phyloP scores from a whole-genome alignment of 2,797 vertebrate species.

The Capromys pilorides region DNA sequence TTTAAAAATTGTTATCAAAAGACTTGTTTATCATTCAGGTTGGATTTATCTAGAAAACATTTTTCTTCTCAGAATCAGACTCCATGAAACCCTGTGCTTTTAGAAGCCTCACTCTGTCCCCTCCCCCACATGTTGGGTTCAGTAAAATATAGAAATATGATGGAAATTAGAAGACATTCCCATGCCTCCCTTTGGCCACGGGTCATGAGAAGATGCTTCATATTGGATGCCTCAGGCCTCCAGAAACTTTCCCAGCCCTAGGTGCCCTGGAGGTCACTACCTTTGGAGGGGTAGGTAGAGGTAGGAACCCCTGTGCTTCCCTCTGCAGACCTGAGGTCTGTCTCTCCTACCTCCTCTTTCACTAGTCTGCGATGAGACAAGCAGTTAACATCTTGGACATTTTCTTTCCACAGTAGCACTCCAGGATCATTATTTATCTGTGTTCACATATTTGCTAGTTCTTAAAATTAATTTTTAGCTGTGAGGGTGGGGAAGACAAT shows the following conservation, averaged over 20 bases:
- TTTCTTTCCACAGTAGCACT: neutral
- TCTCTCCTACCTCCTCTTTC: too few species aligned
- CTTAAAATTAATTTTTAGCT: conserved; percentile 7
- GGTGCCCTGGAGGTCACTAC: neutral
- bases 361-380: neutral
- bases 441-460: neutral
- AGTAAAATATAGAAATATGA: conserved; percentile 40
- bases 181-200: conserved; percentile 1
- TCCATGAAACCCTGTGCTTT: conserved; percentile 3
- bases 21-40: conserved; percentile 6
- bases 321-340: neutral
- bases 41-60: conserved; percentile 25
- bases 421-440: neutral
- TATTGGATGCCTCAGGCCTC: conserved; percentile 39
- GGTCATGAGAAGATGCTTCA: conserved; percentile 60
- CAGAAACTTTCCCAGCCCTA: conserved; percentile 51
- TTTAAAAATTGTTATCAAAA: neutral
- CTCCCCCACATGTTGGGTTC: neutral
- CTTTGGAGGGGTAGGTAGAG: neutral
- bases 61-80: neutral
- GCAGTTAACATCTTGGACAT: neutral
- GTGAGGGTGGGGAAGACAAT: neutral
- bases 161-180: conserved; percentile 41
- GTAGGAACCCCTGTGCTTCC: neutral
- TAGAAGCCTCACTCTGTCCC: neutral